Evolutionary conservation across 2,888 invertebrate species (phyloP).

Genomic region (Hirudinaria manillensis): DNA sequence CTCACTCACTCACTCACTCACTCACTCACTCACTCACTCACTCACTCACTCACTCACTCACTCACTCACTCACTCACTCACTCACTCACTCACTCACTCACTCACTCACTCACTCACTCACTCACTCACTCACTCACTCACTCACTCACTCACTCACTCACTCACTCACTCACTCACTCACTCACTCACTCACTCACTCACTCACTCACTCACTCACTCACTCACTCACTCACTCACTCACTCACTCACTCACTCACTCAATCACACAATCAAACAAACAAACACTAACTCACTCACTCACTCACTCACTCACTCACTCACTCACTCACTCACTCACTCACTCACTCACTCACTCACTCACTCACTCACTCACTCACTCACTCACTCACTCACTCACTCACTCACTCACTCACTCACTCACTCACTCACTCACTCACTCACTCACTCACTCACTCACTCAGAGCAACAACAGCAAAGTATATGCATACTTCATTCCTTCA

Average conservation of each 20-base stretch:
- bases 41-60: slow-evolving; percentile 17
- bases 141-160: slow-evolving; percentile 16
- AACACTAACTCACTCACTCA: slow-evolving; percentile 35
- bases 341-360: slow-evolving; percentile 19
- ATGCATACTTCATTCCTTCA: slow-evolving; percentile 13
- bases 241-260: slow-evolving; percentile 36
- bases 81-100: slow-evolving; percentile 19
- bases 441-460: slow-evolving; percentile 20
- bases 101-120: slow-evolving; percentile 21
- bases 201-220: not conserved
- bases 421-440: slow-evolving; percentile 21
- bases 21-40: slow-evolving; percentile 19
- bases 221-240: slow-evolving; percentile 31
- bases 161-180: too few species aligned
- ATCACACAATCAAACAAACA: slow-evolving; percentile 31
- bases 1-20: too few species aligned
- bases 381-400: slow-evolving; percentile 17
- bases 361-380: slow-evolving; percentile 17
- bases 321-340: too few species aligned
- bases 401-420: slow-evolving; percentile 19
- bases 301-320: slow-evolving; percentile 35
- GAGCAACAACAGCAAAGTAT: too few species aligned
- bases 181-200: not conserved
- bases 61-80: slow-evolving; percentile 17
- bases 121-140: slow-evolving; percentile 20